Conservation (phyloP, 2,888 invertebrate genomes). For the Cantharis nigra region DNA sequence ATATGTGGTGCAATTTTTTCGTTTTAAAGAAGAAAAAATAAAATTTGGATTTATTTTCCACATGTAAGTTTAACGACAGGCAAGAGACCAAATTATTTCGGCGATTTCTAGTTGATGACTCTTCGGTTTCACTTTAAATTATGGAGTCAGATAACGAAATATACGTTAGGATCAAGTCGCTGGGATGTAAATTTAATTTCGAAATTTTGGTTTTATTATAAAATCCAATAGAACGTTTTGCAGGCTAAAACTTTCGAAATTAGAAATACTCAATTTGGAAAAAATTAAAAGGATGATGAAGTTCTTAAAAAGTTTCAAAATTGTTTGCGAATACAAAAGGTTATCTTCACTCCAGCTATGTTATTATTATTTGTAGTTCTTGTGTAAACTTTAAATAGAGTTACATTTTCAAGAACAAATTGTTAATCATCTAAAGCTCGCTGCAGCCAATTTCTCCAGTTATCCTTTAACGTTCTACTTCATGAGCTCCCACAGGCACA, state of each 20-base stretch:
- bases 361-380: not conserved
- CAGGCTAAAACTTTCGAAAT: not conserved
- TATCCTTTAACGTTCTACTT: slow-evolving; percentile 16
- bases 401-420: slow-evolving; percentile 11
- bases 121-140: slow-evolving; percentile 26
- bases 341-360: not conserved
- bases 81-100: slow-evolving; percentile 29
- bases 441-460: slow-evolving; percentile 18
- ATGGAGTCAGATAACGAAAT: slow-evolving; percentile 24
- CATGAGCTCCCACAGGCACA: slow-evolving; percentile 14
- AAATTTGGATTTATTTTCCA: slow-evolving; percentile 17
- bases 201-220: not conserved
- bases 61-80: slow-evolving; percentile 21
- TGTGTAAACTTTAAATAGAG: slow-evolving; percentile 9
- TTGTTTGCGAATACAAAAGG: not conserved
- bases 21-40: slow-evolving; percentile 4
- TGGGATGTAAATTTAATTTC: not conserved
- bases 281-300: not conserved
- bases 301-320: not conserved
- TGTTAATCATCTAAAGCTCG: slow-evolving; percentile 18
- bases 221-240: not conserved
- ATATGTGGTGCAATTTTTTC: not conserved
- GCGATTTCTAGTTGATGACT: slow-evolving; percentile 18
- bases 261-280: not conserved
- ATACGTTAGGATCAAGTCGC: slow-evolving; percentile 6